Evolutionary conservation across 2,888 invertebrate species (phyloP).

Genomic region (Aelia acuminata): DNA sequence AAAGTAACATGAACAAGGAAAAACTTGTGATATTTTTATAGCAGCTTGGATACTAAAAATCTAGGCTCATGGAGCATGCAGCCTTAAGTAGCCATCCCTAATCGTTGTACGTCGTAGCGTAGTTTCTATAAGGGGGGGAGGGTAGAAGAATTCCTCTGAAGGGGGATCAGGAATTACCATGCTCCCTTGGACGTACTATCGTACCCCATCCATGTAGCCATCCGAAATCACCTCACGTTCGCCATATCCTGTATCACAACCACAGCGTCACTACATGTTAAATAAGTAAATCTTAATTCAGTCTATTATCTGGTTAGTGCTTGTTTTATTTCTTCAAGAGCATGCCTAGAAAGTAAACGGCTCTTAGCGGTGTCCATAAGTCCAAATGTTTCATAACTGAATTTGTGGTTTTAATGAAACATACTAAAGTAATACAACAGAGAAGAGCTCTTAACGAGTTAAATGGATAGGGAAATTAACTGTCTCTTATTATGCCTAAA

Average conservation of each 20-base stretch:
- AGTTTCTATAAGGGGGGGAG: neutral
- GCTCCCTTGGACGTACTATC: neutral
- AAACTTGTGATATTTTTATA: too few relatives aligned
- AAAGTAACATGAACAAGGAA: too few relatives aligned
- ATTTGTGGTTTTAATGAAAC: neutral
- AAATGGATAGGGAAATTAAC: too few relatives aligned
- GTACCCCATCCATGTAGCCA: neutral
- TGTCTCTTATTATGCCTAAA: too few relatives aligned
- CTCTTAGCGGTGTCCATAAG: neutral
- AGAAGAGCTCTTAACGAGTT: neutral
- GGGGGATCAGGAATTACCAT: neutral
- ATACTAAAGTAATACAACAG: neutral
- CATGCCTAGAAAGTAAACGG: slow-evolving; percentile 2
- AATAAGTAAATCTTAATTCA: slow-evolving; percentile 40
- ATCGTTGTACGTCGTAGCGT: neutral
- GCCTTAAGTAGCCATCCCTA: neutral
- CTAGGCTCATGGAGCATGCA: too few relatives aligned
- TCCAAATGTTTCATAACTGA: neutral
- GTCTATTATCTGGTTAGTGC: slow-evolving; percentile 34
- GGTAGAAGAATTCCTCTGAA: neutral
- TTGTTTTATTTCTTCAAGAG: neutral
- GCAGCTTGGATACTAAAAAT: too few relatives aligned
- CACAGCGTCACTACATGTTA: slow-evolving; percentile 37
- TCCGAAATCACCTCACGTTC: neutral
- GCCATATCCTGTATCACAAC: slow-evolving; percentile 2